Evolutionary conservation across 2,888 invertebrate species (phyloP).

Genomic region (Tuberolachnus salignus): DNA sequence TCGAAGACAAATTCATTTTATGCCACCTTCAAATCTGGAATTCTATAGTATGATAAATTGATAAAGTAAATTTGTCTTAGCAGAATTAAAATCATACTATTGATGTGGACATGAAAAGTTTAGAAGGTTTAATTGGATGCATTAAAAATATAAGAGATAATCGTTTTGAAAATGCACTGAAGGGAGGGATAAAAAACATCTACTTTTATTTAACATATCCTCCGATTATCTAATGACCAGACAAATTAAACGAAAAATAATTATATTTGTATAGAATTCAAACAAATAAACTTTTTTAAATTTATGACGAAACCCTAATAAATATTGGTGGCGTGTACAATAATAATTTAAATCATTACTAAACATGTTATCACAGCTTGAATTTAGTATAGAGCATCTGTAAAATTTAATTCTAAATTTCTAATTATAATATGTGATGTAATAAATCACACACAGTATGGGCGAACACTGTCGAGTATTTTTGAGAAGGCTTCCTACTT

Average conservation of each 20-base stretch:
- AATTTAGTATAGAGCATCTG: no score
- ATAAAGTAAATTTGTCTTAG: slow-evolving; percentile 23
- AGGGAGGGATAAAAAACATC: slow-evolving; percentile 16
- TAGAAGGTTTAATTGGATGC: slow-evolving; percentile 22
- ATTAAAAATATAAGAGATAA: slow-evolving; percentile 5
- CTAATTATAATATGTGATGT: no score
- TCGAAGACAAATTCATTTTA: slow-evolving; percentile 24
- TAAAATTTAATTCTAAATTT: no score
- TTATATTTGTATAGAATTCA: no score
- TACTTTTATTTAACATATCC: slow-evolving; percentile 1
- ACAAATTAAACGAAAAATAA: slow-evolving; percentile 8
- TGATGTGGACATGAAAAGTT: slow-evolving; percentile 3
- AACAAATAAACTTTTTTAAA: no score
- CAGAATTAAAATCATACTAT: slow-evolving; percentile 21
- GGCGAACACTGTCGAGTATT: no score
- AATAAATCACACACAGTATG: no score
- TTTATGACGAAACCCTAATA: background rate
- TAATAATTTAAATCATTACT: no score
- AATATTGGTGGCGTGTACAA: no score
- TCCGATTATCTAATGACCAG: background rate
- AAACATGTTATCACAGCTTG: no score
- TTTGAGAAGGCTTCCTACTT: no score
- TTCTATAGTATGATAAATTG: slow-evolving; percentile 16
- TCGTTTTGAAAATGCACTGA: slow-evolving; percentile 21
- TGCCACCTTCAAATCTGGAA: slow-evolving; percentile 21